Conservation (phyloP, 1,140 invertebrate species). For the Patella vulgata region DNA sequence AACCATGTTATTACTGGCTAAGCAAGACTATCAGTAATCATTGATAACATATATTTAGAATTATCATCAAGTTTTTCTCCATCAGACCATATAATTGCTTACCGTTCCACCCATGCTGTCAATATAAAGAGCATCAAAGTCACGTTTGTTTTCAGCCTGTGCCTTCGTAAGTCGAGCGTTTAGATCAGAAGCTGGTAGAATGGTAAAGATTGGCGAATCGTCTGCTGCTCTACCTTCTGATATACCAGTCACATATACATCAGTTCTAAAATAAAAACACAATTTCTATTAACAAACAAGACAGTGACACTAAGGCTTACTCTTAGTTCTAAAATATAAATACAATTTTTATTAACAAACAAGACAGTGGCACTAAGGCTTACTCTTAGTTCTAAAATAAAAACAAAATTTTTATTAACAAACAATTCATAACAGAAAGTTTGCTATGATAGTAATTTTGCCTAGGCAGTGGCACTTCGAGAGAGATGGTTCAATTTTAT, state of each 20-base stretch:
- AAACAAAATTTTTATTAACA: constrained; percentile 2
- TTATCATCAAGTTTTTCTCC: too few relatives aligned
- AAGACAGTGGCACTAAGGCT: too few relatives aligned
- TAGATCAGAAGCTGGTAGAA: constrained; percentile 22
- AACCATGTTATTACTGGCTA: too few relatives aligned
- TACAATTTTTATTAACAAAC: constrained; percentile 1
- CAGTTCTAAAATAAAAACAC: constrained; percentile 30
- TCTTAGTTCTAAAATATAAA: constrained; percentile 35
- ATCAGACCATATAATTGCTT: too few relatives aligned
- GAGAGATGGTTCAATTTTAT: too few relatives aligned
- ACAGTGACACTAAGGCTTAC: too few relatives aligned
- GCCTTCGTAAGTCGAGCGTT: constrained; percentile 16
- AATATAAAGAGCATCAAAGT: constrained; percentile 41
- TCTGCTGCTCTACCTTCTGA: constrained; percentile 6
- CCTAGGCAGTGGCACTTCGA: too few relatives aligned
- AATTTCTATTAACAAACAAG: too few relatives aligned
- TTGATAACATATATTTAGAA: too few relatives aligned
- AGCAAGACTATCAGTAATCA: too few relatives aligned
- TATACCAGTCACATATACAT: constrained; percentile 35
- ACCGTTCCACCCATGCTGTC: constrained; percentile 29
- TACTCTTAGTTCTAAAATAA: constrained; percentile 39
- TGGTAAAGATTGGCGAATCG: constrained; percentile 4
- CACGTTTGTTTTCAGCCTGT: constrained; percentile 18
- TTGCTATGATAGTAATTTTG: too few relatives aligned
- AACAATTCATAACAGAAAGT: too few relatives aligned